These are phyloP conservation scores for Cyclura pinguis DNA, from an alignment of 2,797 vertebrate species.

Conservation along the genomic window DNA sequence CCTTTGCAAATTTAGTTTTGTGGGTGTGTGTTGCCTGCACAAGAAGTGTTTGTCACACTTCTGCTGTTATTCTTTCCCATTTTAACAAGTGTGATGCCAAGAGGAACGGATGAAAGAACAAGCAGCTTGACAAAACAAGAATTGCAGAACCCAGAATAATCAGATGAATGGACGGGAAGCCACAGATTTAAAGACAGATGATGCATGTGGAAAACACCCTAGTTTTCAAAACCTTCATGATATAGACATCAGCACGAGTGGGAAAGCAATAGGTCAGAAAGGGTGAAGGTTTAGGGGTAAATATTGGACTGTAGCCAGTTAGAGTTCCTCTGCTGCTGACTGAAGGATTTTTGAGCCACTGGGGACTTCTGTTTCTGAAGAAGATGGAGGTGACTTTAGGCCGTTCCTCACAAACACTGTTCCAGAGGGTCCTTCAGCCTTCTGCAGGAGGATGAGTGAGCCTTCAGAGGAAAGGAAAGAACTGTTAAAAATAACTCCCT, in stretches of 20 bases:
- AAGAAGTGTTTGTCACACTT: constrained; percentile 61
- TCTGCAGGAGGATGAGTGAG: not conserved
- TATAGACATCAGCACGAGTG: not conserved
- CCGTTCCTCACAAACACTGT: not conserved
- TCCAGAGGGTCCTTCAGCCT: not conserved
- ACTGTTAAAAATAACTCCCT: not conserved
- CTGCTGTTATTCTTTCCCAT: constrained; percentile 25
- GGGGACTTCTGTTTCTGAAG: not conserved
- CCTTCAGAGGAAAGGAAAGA: not conserved
- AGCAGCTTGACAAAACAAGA: constrained; percentile 33
- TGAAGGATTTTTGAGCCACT: not conserved
- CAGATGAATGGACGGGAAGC: constrained; percentile 29
- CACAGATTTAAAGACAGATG: constrained; percentile 36
- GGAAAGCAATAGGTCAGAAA: not conserved
- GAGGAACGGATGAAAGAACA: constrained; percentile 50
- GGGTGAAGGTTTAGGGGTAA: not conserved
- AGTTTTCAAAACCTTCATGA: not conserved
- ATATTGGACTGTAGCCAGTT: not conserved
- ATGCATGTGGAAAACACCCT: constrained; percentile 8
- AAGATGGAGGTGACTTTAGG: not conserved
- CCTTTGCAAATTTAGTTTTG: constrained; percentile 42
- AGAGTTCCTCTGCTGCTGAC: not conserved
- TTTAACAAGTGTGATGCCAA: constrained; percentile 54
- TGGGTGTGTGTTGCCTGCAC: constrained; percentile 39
- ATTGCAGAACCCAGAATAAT: constrained; percentile 34